Evolutionary conservation across 2,113 vertebrate genomes (phyloP).

Genomic region (Stercorarius parasiticus): DNA sequence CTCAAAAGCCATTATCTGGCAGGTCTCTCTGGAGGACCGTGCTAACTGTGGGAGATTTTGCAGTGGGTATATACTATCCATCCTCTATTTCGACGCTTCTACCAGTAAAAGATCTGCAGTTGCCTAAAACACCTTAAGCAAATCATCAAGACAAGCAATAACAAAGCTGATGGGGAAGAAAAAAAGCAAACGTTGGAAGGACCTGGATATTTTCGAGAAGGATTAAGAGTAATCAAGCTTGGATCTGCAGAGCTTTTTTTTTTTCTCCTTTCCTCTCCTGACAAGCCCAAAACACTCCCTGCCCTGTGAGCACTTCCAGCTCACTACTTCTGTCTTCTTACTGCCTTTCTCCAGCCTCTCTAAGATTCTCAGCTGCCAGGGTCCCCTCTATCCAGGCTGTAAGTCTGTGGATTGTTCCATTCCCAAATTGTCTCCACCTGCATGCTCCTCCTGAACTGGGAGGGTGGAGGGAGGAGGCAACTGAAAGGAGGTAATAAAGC

Average conservation of each 20-base stretch:
- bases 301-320: background rate
- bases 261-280: background rate
- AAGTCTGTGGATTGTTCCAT: background rate
- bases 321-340: background rate
- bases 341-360: background rate
- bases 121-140: background rate
- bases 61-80: background rate
- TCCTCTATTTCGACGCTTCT: background rate
- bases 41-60: background rate
- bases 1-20: background rate
- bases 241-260: background rate
- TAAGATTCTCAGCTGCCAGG: background rate
- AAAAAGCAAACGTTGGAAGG: background rate
- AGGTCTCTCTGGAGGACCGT: background rate
- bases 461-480: background rate
- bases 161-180: background rate
- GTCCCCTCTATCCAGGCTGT: background rate
- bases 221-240: slow-evolving; percentile 30
- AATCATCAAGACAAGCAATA: background rate
- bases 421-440: background rate
- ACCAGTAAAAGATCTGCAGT: background rate
- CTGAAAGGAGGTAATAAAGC: background rate
- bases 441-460: background rate
- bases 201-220: background rate
- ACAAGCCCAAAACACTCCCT: background rate